These are phyloP conservation scores for Triplophysa siluroides DNA, from an alignment of 2,113 vertebrate species.

Conservation along the genomic window DNA sequence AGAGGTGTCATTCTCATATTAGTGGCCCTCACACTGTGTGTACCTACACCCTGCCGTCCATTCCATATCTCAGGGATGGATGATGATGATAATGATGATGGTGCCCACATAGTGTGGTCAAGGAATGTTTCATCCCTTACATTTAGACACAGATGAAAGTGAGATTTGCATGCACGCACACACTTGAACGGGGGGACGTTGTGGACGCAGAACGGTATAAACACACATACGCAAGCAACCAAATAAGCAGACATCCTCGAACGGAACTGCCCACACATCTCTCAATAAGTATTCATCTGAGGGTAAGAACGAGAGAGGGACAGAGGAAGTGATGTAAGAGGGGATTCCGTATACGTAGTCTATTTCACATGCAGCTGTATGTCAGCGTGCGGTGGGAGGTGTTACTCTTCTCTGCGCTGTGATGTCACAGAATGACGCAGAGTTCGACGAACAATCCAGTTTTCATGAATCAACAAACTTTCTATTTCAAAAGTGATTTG, in stretches of 20 bases:
- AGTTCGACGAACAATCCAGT: not conserved
- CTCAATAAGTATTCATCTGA: slow-evolving; percentile 32
- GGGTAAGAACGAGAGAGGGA: slow-evolving; percentile 2
- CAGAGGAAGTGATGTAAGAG: slow-evolving; percentile 32
- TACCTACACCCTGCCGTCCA: slow-evolving; percentile 59
- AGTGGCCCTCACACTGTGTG: slow-evolving; percentile 60
- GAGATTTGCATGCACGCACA: not conserved
- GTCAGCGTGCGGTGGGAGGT: not conserved
- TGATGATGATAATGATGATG: slow-evolving; percentile 48
- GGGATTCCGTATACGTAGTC: slow-evolving; percentile 38
- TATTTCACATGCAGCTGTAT: slow-evolving; percentile 5
- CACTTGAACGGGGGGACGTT: not conserved
- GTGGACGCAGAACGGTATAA: slow-evolving; percentile 31
- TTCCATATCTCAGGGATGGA: slow-evolving; percentile 52
- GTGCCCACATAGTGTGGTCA: slow-evolving; percentile 53
- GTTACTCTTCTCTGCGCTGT: not conserved
- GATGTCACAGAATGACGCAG: slow-evolving; percentile 3
- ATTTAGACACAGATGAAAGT: slow-evolving; percentile 46
- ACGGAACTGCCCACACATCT: slow-evolving; percentile 37
- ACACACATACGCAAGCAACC: slow-evolving; percentile 37
- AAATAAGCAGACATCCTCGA: slow-evolving; percentile 29
- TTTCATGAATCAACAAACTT: not conserved
- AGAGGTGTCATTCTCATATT: slow-evolving; percentile 62
- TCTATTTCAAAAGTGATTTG: not conserved
- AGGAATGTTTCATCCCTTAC: slow-evolving; percentile 46